Conservation (phyloP, 23 tunicate species). For the Oikopleura dioica region DNA sequence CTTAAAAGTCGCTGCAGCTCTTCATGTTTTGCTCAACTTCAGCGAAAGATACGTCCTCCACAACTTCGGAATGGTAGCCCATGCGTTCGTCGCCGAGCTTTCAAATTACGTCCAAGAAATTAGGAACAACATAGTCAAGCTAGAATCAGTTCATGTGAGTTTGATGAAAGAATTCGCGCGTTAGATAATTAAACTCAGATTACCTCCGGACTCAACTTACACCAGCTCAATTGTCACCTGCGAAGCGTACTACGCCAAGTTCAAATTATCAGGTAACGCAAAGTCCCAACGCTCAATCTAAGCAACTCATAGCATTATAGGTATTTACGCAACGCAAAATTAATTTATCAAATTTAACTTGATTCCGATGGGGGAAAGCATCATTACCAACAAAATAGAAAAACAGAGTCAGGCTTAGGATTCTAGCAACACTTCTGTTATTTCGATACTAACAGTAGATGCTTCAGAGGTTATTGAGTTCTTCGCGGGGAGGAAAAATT, state of each 20-base stretch:
- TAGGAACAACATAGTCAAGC: background rate
- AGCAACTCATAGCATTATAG: too few relatives aligned
- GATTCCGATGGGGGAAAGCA: too few relatives aligned
- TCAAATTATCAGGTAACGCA: slow-evolving; percentile 1
- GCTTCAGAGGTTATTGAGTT: too few relatives aligned
- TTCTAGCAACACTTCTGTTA: too few relatives aligned
- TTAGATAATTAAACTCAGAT: background rate
- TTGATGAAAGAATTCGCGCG: background rate
- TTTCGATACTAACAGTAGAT: too few relatives aligned
- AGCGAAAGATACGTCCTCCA: background rate
- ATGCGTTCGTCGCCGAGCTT: background rate
- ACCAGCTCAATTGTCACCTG: background rate
- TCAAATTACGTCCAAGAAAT: background rate
- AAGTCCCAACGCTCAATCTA: too few relatives aligned
- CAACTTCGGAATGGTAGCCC: background rate
- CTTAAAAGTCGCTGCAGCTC: background rate
- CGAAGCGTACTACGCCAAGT: background rate
- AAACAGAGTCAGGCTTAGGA: too few relatives aligned
- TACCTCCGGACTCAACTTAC: background rate
- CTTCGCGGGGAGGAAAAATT: too few relatives aligned
- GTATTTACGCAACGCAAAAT: too few relatives aligned
- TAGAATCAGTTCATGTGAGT: background rate
- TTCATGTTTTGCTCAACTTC: background rate
- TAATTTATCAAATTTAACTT: too few relatives aligned
- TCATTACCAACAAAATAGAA: too few relatives aligned